Evolutionary conservation across 2,888 invertebrate species (phyloP).

Genomic region (Heliconius erato): DNA sequence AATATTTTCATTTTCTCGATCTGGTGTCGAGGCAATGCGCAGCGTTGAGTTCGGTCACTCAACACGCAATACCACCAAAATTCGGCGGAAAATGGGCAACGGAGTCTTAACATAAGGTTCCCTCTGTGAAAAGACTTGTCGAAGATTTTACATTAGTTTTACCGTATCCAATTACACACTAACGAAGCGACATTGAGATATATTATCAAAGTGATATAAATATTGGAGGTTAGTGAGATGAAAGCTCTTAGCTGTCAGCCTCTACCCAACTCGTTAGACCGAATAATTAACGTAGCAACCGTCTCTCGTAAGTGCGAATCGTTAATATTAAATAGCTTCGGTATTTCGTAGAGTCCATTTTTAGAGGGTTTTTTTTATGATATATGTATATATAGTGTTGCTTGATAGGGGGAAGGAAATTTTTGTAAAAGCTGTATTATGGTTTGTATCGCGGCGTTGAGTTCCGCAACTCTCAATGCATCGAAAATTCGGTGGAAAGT

Average conservation of each 20-base stretch:
- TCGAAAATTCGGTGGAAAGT: neutral
- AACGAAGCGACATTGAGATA: neutral
- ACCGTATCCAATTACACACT: neutral
- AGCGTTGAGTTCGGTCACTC: too few species aligned
- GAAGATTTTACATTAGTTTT: neutral
- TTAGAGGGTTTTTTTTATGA: neutral
- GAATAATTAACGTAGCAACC: slow-evolving; percentile 38
- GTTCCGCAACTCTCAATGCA: neutral
- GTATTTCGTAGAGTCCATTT: neutral
- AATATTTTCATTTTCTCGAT: too few species aligned
- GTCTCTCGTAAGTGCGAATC: slow-evolving; percentile 19
- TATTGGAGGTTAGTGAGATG: slow-evolving; percentile 8
- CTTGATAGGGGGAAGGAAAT: neutral
- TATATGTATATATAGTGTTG: neutral
- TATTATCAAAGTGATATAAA: slow-evolving; percentile 3
- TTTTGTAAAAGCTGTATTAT: too few species aligned
- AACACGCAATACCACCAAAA: too few species aligned
- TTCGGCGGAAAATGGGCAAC: too few species aligned
- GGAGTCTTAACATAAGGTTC: too few species aligned
- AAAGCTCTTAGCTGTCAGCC: slow-evolving; percentile 38
- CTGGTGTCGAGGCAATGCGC: too few species aligned
- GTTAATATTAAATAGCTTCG: slow-evolving; percentile 31
- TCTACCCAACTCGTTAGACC: slow-evolving; percentile 33
- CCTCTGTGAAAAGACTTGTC: too few species aligned
- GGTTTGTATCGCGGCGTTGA: too few species aligned